A percentile compares a stretch with the other conserved stretches of the same genome.
These are phyloP conservation scores for Uropetala carovei DNA, from an alignment of 2,888 invertebrate genomes.

Conservation along the genomic window DNA sequence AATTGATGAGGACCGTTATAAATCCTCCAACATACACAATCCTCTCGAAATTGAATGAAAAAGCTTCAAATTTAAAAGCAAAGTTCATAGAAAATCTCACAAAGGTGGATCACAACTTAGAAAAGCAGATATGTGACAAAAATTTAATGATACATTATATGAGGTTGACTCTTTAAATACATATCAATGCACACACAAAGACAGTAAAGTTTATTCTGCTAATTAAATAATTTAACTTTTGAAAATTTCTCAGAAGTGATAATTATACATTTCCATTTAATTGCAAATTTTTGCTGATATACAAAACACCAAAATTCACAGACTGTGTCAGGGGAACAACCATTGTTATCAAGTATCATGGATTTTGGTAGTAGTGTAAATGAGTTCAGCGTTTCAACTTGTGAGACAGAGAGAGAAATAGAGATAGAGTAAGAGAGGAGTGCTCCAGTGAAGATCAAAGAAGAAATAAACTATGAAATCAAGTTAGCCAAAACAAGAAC, in stretches of 20 bases:
- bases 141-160: conserved; percentile 6
- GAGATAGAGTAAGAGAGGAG: too few relatives aligned
- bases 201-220: not conserved
- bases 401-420: not conserved
- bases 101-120: conserved; percentile 20
- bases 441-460: too few relatives aligned
- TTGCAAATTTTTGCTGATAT: not conserved
- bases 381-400: conserved; percentile 23
- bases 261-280: not conserved
- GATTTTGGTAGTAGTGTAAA: not conserved
- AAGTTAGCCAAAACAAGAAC: too few relatives aligned
- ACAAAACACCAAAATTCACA: not conserved
- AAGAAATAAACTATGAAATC: too few relatives aligned
- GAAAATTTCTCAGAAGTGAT: not conserved
- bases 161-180: not conserved
- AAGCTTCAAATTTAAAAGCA: conserved; percentile 22
- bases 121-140: conserved; percentile 10
- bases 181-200: not conserved
- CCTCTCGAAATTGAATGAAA: not conserved
- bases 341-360: not conserved
- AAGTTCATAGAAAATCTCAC: conserved; percentile 39
- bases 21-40: conserved; percentile 18
- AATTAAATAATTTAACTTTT: not conserved
- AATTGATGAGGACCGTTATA: not conserved
- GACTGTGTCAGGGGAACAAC: not conserved